Evolutionary conservation across 1,140 invertebrate species (phyloP).

Genomic region (Aphaenogaster floridana): DNA sequence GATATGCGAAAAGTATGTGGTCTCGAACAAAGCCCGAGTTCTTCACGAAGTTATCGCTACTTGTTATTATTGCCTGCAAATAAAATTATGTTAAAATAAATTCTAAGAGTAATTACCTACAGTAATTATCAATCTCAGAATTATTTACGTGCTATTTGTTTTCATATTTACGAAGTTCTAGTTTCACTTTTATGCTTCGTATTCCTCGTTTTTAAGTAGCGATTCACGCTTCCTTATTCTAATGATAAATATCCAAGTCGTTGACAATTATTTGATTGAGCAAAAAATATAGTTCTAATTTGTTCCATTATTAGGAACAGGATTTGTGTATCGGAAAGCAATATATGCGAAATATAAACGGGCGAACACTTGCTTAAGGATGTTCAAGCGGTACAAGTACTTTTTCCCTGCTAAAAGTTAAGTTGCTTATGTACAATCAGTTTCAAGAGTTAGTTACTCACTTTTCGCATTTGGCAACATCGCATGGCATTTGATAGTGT

Average conservation of each 20-base stretch:
- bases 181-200: not conserved
- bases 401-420: too few relatives aligned
- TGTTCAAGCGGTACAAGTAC: too few relatives aligned
- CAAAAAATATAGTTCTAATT: not conserved
- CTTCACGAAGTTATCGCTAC: not conserved
- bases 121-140: not conserved
- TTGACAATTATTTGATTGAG: not conserved
- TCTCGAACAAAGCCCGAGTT: not conserved
- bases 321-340: not conserved
- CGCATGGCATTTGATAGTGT: too few relatives aligned
- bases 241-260: not conserved
- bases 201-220: not conserved
- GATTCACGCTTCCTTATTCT: not conserved
- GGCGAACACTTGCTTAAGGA: not conserved
- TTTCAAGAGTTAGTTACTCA: too few relatives aligned
- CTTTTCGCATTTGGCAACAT: too few relatives aligned
- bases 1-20: not conserved
- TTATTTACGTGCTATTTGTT: not conserved
- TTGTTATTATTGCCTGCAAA: not conserved
- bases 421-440: too few relatives aligned
- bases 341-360: not conserved
- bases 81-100: not conserved
- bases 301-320: not conserved
- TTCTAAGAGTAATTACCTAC: not conserved
- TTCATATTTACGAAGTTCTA: constrained; percentile 9